A percentile compares a stretch with the other conserved stretches of the same genome.
These are phyloP conservation scores for Diphyllodes magnificus DNA, from an alignment of 2,113 vertebrate genomes.

Conservation along the genomic window DNA sequence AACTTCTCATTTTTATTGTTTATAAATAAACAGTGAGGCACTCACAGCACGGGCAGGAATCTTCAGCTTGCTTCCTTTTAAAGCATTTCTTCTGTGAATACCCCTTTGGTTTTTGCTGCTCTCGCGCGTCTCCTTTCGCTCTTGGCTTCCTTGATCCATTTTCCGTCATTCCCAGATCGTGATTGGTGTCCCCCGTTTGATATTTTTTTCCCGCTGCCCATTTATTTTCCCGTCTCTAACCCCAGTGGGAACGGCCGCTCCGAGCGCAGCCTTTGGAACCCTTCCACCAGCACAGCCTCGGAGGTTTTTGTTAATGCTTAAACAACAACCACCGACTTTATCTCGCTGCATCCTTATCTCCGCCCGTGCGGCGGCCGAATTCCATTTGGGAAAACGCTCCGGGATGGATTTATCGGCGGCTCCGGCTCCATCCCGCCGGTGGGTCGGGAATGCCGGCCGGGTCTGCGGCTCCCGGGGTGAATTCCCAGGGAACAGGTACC, in stretches of 20 bases:
- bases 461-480: rapidly evolving
- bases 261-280: background rate
- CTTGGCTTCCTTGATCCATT: background rate
- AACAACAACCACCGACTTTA: background rate
- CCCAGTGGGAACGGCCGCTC: background rate
- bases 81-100: background rate
- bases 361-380: rapidly evolving
- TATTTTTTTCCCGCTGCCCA: background rate
- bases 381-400: background rate
- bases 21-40: background rate
- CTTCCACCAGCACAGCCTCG: background rate
- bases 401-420: background rate
- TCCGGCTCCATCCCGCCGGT: background rate
- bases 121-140: background rate
- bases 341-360: background rate
- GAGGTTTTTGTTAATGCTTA: background rate
- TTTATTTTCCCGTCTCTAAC: background rate
- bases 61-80: background rate
- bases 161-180: background rate
- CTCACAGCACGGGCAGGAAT: background rate
- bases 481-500: background rate
- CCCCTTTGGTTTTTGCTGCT: background rate
- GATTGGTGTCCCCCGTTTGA: background rate
- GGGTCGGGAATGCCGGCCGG: background rate
- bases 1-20: background rate